Conservation (phyloP, 2,888 invertebrate genomes). For the Dromius quadrimaculatus region DNA sequence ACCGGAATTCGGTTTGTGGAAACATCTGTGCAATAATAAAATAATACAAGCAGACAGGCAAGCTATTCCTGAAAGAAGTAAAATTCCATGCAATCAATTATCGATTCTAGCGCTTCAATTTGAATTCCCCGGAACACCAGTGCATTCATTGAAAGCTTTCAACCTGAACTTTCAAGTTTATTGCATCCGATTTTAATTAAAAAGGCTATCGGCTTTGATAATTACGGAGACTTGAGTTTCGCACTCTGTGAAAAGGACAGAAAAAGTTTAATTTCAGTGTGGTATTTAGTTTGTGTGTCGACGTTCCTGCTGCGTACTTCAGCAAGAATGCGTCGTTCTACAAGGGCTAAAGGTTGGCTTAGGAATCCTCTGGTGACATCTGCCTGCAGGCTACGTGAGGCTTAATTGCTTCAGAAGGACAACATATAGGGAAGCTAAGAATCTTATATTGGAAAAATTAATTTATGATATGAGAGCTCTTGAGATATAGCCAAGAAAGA, state of each 20-base stretch:
- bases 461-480: too few relatives aligned
- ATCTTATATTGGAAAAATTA: too few relatives aligned
- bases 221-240: slow-evolving; percentile 29
- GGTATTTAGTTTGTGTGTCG: slow-evolving; percentile 26
- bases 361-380: not conserved
- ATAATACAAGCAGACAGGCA: too few relatives aligned
- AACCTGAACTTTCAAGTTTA: slow-evolving; percentile 8
- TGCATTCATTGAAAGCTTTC: not conserved
- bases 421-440: too few relatives aligned
- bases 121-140: too few relatives aligned
- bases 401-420: too few relatives aligned
- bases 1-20: too few relatives aligned
- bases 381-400: not conserved
- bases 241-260: slow-evolving; percentile 5
- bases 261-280: slow-evolving; percentile 44
- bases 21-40: too few relatives aligned
- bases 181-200: slow-evolving; percentile 39
- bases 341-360: not conserved
- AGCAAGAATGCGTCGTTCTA: not conserved
- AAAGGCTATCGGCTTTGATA: slow-evolving; percentile 35
- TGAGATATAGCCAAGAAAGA: too few relatives aligned
- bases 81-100: too few relatives aligned
- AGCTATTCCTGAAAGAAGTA: too few relatives aligned
- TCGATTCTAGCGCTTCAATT: too few relatives aligned
- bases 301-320: slow-evolving; percentile 16